Conservation (phyloP, 1,140 invertebrate species). For the Pseudoatta argentina region DNA sequence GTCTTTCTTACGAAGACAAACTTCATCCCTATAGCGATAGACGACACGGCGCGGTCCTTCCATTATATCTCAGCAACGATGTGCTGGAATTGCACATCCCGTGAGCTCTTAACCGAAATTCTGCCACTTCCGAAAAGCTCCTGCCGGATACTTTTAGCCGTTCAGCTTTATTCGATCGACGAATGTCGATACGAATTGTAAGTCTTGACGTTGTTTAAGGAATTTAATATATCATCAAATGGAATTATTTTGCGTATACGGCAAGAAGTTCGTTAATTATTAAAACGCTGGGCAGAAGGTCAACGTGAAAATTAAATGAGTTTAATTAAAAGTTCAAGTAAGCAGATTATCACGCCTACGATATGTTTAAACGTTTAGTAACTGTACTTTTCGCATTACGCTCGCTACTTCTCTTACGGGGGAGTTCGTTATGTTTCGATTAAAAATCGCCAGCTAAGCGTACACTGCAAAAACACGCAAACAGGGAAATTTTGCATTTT, state of each 20-base stretch:
- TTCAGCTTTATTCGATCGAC: conserved; percentile 2
- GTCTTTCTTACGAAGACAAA: conserved; percentile 69
- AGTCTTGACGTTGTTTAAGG: not conserved
- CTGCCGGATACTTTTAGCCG: not conserved
- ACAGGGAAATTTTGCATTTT: conserved; percentile 29
- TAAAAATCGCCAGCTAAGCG: conserved; percentile 51
- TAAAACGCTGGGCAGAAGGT: not conserved
- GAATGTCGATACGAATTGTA: conserved; percentile 19
- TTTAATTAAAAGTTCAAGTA: conserved; percentile 43
- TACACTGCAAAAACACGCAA: not conserved
- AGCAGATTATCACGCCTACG: conserved; percentile 35
- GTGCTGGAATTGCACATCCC: conserved; percentile 60
- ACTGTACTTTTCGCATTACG: conserved; percentile 14
- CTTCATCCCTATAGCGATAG: conserved; percentile 36
- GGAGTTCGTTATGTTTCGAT: conserved; percentile 15
- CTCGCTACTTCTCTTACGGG: not conserved
- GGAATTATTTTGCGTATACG: not conserved
- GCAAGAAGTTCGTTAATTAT: conserved; percentile 13
- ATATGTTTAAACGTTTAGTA: conserved; percentile 28
- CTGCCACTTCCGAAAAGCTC: conserved; percentile 23
- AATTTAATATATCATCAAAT: not conserved
- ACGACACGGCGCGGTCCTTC: conserved; percentile 54
- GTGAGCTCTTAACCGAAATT: conserved; percentile 50
- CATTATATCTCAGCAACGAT: conserved; percentile 64
- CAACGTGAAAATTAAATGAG: conserved; percentile 40